These are phyloP conservation scores for Phymorhynchus buccinoides DNA, from an alignment of 1,140 invertebrate genomes.

Conservation along the genomic window DNA sequence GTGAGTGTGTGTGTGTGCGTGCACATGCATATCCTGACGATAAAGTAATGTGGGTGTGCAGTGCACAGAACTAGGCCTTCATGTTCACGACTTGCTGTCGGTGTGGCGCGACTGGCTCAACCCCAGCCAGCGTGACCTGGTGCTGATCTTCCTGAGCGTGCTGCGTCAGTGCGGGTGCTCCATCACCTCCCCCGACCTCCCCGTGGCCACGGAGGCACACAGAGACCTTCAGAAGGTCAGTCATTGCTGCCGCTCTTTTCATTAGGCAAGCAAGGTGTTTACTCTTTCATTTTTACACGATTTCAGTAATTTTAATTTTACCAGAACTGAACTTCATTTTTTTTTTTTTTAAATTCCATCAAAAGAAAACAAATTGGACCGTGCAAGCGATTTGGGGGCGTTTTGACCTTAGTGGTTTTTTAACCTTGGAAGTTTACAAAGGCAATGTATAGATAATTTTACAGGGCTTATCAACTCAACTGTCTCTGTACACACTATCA, in stretches of 20 bases:
- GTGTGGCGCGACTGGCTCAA: slow-evolving; percentile 60
- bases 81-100: slow-evolving; percentile 61
- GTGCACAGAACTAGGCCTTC: slow-evolving; percentile 61
- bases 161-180: slow-evolving; percentile 53
- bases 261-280: too few species aligned
- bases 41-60: slow-evolving; percentile 15
- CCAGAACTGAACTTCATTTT: too few species aligned
- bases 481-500: too few species aligned
- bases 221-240: slow-evolving; percentile 53
- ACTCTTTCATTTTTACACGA: too few species aligned
- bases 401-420: too few species aligned
- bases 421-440: too few species aligned
- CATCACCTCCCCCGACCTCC: slow-evolving; percentile 46
- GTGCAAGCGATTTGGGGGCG: too few species aligned
- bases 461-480: too few species aligned
- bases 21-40: slow-evolving; percentile 14
- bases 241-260: neutral
- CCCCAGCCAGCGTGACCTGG: slow-evolving; percentile 59
- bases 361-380: too few species aligned
- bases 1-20: neutral
- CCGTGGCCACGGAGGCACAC: slow-evolving; percentile 41
- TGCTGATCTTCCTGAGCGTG: slow-evolving; percentile 51
- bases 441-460: too few species aligned
- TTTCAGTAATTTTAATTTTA: too few species aligned
- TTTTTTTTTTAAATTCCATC: too few species aligned